These are phyloP conservation scores for Gobio gobio DNA, from an alignment of 2,113 vertebrate species.

Conservation along the genomic window DNA sequence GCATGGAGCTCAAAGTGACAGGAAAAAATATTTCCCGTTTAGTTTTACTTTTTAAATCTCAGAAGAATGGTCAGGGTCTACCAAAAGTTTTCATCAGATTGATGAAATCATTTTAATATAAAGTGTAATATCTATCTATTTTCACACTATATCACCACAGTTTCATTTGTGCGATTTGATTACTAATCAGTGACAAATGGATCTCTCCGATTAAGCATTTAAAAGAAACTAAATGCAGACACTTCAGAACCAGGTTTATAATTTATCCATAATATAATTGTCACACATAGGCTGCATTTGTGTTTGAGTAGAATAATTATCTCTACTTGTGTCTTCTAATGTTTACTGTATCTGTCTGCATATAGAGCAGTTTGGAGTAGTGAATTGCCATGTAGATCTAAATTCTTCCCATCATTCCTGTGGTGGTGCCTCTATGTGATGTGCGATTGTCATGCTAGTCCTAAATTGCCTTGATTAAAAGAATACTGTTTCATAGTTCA, in stretches of 20 bases:
- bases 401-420: conserved; percentile 2
- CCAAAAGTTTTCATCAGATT: conserved; percentile 2
- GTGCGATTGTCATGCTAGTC: background rate
- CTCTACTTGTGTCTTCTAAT: conserved; percentile 13
- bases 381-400: background rate
- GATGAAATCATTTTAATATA: background rate
- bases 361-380: background rate
- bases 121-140: background rate
- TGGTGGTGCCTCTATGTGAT: background rate
- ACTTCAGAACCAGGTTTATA: background rate
- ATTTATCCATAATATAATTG: background rate
- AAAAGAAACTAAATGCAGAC: background rate
- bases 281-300: background rate
- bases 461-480: background rate
- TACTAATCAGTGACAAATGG: conserved; percentile 8
- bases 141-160: background rate
- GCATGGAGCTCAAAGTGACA: background rate
- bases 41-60: background rate
- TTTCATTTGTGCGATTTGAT: background rate
- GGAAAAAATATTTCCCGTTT: background rate
- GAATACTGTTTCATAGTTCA: background rate
- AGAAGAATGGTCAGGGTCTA: background rate
- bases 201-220: background rate
- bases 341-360: background rate
- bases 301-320: background rate